Evolutionary conservation across 2,888 invertebrate species (phyloP).

Genomic region (Automeris io): DNA sequence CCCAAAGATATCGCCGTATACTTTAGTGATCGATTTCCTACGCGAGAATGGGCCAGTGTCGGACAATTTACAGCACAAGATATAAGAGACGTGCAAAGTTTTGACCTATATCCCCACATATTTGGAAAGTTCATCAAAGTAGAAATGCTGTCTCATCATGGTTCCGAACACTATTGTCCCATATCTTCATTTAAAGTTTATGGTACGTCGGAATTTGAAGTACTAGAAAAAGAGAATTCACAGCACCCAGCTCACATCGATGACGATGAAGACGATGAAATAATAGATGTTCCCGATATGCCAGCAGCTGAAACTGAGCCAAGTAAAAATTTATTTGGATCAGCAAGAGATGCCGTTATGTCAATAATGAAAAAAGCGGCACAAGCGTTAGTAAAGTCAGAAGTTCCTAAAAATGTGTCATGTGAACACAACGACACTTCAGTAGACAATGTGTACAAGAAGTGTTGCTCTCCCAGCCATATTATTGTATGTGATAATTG

Average conservation of each 20-base stretch:
- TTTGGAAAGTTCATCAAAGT: slow-evolving; percentile 94
- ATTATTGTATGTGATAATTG: slow-evolving; percentile 86
- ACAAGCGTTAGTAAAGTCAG: slow-evolving; percentile 86
- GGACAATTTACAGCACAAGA: slow-evolving; percentile 93
- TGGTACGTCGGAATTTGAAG: slow-evolving; percentile 95
- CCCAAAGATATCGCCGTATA: slow-evolving; percentile 94
- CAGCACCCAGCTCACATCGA: slow-evolving; percentile 79
- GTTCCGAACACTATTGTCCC: slow-evolving; percentile 98
- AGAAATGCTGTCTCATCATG: slow-evolving; percentile 95
- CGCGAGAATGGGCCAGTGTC: slow-evolving; percentile 93
- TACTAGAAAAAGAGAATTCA: slow-evolving; percentile 88
- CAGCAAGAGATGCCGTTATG: slow-evolving; percentile 93
- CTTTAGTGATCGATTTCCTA: slow-evolving; percentile 92
- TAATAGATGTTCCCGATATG: slow-evolving; percentile 74
- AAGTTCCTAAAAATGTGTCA: slow-evolving; percentile 78
- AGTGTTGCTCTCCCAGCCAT: slow-evolving; percentile 85
- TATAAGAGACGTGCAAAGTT: slow-evolving; percentile 90
- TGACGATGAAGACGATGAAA: slow-evolving; percentile 82
- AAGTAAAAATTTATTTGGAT: slow-evolving; percentile 86
- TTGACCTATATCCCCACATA: slow-evolving; percentile 85
- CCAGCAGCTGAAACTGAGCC: slow-evolving; percentile 69
- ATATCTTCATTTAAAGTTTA: slow-evolving; percentile 96
- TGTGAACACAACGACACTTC: slow-evolving; percentile 65
- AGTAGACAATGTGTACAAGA: slow-evolving; percentile 55
- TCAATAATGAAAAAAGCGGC: slow-evolving; percentile 95